These are phyloP conservation scores for Arion vulgaris DNA, from an alignment of 1,140 invertebrate genomes.

Conservation along the genomic window DNA sequence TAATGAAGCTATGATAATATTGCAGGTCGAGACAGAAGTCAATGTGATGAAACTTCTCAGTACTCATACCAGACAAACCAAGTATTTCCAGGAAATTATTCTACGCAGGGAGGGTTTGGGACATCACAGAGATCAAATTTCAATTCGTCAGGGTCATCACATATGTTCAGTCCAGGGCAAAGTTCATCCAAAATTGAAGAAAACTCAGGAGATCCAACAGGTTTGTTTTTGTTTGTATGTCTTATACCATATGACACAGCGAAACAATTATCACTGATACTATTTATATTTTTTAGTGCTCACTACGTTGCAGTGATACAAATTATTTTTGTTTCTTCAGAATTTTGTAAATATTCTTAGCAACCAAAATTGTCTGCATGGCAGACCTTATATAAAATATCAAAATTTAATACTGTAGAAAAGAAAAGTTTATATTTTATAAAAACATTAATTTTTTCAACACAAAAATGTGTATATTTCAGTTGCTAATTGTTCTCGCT, in stretches of 20 bases:
- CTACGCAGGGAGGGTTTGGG: conserved; percentile 19
- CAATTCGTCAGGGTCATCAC: conserved; percentile 11
- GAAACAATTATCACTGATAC: background rate
- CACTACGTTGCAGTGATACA: too few relatives aligned
- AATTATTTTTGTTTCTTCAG: too few relatives aligned
- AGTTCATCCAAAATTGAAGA: conserved; percentile 24
- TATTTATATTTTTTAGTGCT: background rate
- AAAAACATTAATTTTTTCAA: too few relatives aligned
- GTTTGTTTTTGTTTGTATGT: conserved; percentile 24
- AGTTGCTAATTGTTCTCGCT: background rate
- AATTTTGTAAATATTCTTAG: too few relatives aligned
- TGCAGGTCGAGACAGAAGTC: conserved; percentile 27
- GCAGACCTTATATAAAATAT: too few relatives aligned
- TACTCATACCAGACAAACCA: conserved; percentile 33
- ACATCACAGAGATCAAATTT: conserved; percentile 32
- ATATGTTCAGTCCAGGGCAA: conserved; percentile 5
- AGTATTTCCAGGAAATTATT: conserved; percentile 28
- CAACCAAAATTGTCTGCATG: too few relatives aligned
- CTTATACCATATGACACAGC: background rate
- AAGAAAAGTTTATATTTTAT: too few relatives aligned
- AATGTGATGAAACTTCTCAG: conserved; percentile 16
- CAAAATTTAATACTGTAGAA: too few relatives aligned
- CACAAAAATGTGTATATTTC: background rate
- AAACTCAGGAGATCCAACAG: conserved; percentile 43
- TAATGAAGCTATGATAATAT: too few relatives aligned